Conservation (phyloP, 2,888 invertebrate species). For the Xanthia togata region DNA sequence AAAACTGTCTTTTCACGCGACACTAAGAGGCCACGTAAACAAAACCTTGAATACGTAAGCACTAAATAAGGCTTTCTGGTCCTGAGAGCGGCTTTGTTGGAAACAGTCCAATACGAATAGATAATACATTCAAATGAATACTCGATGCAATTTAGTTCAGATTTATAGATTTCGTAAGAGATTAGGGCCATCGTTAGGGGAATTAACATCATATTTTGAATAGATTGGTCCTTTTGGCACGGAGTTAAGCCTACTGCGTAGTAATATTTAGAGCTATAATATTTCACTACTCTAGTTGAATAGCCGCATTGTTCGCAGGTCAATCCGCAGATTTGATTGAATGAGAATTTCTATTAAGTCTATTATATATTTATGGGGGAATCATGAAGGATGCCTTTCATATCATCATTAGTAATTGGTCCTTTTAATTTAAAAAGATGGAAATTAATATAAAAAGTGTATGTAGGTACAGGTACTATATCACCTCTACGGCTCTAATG, state of each 20-base stretch:
- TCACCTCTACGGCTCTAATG: not conserved
- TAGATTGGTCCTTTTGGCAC: constrained; percentile 34
- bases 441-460: not conserved
- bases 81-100: constrained; percentile 30
- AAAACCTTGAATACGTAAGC: constrained; percentile 44
- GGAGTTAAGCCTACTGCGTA: constrained; percentile 9
- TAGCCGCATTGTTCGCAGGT: constrained; percentile 20
- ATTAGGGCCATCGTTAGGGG: constrained; percentile 32
- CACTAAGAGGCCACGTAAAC: constrained; percentile 21
- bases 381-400: not conserved
- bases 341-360: not conserved
- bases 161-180: constrained; percentile 53
- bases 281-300: constrained; percentile 33
- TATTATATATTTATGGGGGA: not conserved
- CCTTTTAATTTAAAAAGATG: not conserved
- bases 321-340: constrained; percentile 6
- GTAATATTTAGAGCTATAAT: constrained; percentile 27
- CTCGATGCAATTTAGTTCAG: constrained; percentile 47
- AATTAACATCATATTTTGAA: constrained; percentile 52
- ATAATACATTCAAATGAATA: constrained; percentile 54
- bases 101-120: constrained; percentile 45
- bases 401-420: not conserved
- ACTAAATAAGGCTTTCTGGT: constrained; percentile 40
- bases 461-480: not conserved
- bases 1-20: constrained; percentile 14